phyloP scores from a whole-genome alignment of 2,113 vertebrate species.

The Plecotus auritus region DNA sequence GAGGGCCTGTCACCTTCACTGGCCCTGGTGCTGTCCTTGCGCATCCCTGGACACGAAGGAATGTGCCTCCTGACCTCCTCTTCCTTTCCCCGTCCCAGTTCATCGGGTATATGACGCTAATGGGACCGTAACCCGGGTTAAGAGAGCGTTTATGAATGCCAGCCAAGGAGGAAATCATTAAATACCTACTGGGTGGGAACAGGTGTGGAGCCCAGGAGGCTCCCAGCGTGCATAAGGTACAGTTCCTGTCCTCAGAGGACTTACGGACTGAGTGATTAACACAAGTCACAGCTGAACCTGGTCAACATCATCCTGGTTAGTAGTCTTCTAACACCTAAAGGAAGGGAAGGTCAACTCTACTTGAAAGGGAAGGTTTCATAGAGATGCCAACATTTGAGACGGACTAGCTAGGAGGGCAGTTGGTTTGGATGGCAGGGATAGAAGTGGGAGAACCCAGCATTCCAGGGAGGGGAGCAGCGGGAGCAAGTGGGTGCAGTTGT shows the following conservation, averaged over 20 bases:
- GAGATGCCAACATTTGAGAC: not conserved
- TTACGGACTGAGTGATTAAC: not conserved
- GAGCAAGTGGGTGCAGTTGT: not conserved
- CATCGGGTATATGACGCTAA: not conserved
- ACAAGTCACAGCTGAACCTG: not conserved
- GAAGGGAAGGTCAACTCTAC: not conserved
- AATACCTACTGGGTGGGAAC: not conserved
- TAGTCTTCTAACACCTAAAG: not conserved
- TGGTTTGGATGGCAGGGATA: not conserved
- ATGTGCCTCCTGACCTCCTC: not conserved
- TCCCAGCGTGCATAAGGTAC: not conserved
- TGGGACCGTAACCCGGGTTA: not conserved
- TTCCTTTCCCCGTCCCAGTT: not conserved
- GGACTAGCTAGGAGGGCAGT: not conserved
- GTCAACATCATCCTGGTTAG: too few species aligned
- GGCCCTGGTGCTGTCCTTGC: not conserved
- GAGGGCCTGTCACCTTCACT: not conserved
- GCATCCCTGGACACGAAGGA: too few species aligned
- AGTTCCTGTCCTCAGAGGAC: not conserved
- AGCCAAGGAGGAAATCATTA: not conserved
- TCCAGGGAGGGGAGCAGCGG: not conserved
- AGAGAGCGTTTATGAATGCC: not conserved
- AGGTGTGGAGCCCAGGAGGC: not conserved
- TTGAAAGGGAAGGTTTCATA: not conserved
- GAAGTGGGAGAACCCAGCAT: not conserved